Percentiles rank a stretch among this genome's conserved stretches.
phyloP scores from a whole-genome alignment of 1,140 invertebrate genomes.

The Idris sp. region DNA sequence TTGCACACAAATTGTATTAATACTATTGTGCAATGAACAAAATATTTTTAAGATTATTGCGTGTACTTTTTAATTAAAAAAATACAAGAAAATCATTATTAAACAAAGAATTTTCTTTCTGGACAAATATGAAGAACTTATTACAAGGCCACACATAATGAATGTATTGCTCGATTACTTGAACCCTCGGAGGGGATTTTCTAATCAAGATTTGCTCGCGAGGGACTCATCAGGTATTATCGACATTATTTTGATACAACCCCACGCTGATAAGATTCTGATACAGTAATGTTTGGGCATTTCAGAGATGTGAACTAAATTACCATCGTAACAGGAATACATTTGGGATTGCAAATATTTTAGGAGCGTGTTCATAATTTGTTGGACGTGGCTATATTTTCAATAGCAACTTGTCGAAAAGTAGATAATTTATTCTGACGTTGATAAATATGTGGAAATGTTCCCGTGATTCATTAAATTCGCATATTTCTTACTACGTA shows the following conservation, averaged over 20 bases:
- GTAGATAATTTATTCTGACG: slow-evolving; percentile 45
- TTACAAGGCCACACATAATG: slow-evolving; percentile 31
- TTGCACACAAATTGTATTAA: slow-evolving; percentile 12
- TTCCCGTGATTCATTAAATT: slow-evolving; percentile 36
- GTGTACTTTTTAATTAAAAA: slow-evolving; percentile 6
- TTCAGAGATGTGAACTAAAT: slow-evolving; percentile 39
- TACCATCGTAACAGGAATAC: slow-evolving; percentile 38
- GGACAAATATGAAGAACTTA: slow-evolving; percentile 37
- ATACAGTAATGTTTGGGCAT: slow-evolving; percentile 31
- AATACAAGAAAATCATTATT: too few relatives aligned
- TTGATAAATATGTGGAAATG: slow-evolving; percentile 26
- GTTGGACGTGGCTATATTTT: slow-evolving; percentile 31
- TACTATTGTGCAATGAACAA: background rate
- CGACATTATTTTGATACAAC: slow-evolving; percentile 54
- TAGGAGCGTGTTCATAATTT: slow-evolving; percentile 37
- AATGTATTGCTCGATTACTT: slow-evolving; percentile 50
- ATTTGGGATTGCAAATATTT: slow-evolving; percentile 36
- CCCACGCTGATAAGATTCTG: slow-evolving; percentile 40
- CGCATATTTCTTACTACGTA: slow-evolving; percentile 42
- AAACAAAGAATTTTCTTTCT: too few relatives aligned
- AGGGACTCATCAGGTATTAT: slow-evolving; percentile 56
- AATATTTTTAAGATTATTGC: background rate
- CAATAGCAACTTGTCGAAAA: slow-evolving; percentile 40
- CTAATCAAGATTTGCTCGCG: slow-evolving; percentile 39
- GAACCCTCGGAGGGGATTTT: slow-evolving; percentile 37